Base-by-base conservation (phyloP, 2,797 vertebrate genomes). In the Rhabdophis nuchalis region DNA sequence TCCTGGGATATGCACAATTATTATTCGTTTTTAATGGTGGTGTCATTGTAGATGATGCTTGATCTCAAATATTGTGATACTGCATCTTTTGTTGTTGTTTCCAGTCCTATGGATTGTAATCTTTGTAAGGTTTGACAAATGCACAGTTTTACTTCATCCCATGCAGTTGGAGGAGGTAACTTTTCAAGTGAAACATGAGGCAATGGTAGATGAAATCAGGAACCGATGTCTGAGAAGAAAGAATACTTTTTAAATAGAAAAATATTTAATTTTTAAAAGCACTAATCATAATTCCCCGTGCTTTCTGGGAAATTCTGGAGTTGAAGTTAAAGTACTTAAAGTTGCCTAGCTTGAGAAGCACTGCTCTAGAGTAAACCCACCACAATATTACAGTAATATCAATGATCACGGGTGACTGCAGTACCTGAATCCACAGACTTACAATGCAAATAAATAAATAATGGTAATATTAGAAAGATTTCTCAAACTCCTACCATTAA, bases 1-100 rank as follows among this genome's bases (percentile, higher is more conserved):
- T 85, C 91, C 91, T 95, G 93, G 89, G 25, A 27, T 13, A 60
- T 52, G 53, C 77, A 68, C 92, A 88, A 41, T 16, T 1, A 90
- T 6, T 8, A 90, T 54, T 86, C 41, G 53, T 87, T 91, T 82
- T 41, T 93, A 87, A 89, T 87, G 93, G 8, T 10, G 91, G 87
- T 88, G 41, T 92, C 92, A 95, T 94, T 77, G 68, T 90, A 57
- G 36, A 56, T 90, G 20, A 57, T 53, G 68, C 53, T 57, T 90
- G 68, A 18, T 68, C 50, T 86, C 1, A 50, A 58, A 85, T 32
- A n/a, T 4, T 46, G 36, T 61, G 25, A n/a, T 29, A 9, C 13
- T 61, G 36, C 86, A 57, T 20, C 32, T 32, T 41, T 32, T 50
- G 25, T 50, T 60, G 18, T 72, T 32, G 64, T 8, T 32, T 41